Evolutionary conservation across 2,113 vertebrate genomes (phyloP).

Genomic region (Willisornis vidua): DNA sequence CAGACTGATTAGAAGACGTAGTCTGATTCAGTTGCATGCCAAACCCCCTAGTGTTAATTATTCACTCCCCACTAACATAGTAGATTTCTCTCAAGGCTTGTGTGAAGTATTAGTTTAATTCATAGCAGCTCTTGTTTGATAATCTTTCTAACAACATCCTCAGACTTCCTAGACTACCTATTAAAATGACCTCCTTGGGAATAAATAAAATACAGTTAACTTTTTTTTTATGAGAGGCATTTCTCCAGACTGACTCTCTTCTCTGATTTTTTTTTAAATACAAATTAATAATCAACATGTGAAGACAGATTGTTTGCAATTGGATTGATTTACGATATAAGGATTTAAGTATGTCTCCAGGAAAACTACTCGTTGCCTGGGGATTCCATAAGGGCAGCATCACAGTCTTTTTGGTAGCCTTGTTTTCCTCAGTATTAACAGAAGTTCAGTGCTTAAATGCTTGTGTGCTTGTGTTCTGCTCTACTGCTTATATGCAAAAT

Average conservation of each 20-base stretch:
- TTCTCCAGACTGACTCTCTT: neutral
- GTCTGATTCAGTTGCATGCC: neutral
- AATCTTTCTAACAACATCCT: neutral
- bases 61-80: neutral
- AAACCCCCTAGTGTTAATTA: neutral
- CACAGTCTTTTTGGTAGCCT: neutral
- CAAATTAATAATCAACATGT: neutral
- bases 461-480: neutral
- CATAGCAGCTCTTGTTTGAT: neutral
- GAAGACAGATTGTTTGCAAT: constrained; percentile 24
- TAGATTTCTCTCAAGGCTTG: neutral
- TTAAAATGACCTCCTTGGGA: neutral
- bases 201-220: neutral
- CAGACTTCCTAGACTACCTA: neutral
- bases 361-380: constrained; percentile 4
- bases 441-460: neutral
- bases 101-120: neutral
- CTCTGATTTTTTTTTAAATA: neutral
- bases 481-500: neutral
- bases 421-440: neutral
- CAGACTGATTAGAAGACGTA: neutral
- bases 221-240: neutral
- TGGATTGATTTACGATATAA: constrained; percentile 18
- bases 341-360: constrained; percentile 15
- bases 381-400: neutral